Conservation (phyloP, 2,888 invertebrate genomes). For the Nomada ruficornis region DNA sequence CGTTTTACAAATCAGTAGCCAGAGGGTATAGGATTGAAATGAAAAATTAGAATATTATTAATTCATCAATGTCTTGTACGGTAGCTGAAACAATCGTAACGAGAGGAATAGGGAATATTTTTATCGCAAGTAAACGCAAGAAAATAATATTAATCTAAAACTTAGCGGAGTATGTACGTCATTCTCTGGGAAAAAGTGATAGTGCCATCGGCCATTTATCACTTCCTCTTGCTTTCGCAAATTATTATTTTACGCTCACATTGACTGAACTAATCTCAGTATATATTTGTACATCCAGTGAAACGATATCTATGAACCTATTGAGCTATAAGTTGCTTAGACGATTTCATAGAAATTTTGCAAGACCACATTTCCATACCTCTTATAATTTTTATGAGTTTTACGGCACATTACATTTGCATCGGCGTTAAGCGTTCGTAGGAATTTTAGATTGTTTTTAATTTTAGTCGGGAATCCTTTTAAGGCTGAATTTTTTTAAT, state of each 20-base stretch:
- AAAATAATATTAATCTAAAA: conserved; percentile 1
- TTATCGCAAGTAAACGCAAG: not conserved
- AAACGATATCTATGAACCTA: not conserved
- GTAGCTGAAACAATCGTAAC: not conserved
- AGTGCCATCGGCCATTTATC: conserved; percentile 24
- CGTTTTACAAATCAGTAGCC: no score
- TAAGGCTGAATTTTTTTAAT: not conserved
- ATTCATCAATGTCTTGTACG: not conserved
- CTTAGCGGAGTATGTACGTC: conserved; percentile 21
- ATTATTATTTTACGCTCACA: conserved; percentile 17
- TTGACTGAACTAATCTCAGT: not conserved
- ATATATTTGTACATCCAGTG: not conserved
- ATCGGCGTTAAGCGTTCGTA: no score
- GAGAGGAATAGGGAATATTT: not conserved
- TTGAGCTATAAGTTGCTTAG: not conserved
- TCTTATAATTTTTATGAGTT: not conserved
- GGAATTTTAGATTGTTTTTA: not conserved
- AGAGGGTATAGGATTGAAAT: not conserved
- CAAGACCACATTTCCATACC: not conserved
- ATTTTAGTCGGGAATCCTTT: not conserved
- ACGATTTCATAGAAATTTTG: not conserved
- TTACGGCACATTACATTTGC: not conserved
- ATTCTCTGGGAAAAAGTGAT: conserved; percentile 29
- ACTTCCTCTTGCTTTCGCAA: conserved; percentile 10
- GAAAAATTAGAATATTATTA: not conserved